Conservation (phyloP, 2,113 vertebrate species). For the Indicator indicator region DNA sequence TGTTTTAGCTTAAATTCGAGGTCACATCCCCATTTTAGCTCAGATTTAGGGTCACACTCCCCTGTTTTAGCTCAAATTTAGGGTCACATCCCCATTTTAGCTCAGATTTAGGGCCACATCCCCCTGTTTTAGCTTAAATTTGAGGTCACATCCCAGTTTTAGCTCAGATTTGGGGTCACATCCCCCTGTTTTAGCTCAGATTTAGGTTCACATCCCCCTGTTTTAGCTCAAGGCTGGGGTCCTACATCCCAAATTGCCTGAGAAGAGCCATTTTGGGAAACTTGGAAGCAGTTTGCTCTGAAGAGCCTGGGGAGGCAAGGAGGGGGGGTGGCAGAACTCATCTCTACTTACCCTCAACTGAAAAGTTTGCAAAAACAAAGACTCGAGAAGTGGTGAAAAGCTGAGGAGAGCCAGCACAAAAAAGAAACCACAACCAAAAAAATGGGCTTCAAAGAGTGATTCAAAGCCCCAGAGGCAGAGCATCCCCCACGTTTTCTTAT, state of each 20-base stretch:
- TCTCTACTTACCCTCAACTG: constrained; percentile 56
- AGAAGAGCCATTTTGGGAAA: not conserved
- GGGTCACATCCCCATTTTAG: no score
- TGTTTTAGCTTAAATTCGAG: no score
- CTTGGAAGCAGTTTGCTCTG: not conserved
- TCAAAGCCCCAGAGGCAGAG: not conserved
- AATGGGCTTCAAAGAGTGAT: not conserved
- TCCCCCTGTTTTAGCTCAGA: no score
- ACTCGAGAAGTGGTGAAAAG: constrained; percentile 22
- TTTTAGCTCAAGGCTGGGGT: not conserved
- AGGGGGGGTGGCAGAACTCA: not conserved
- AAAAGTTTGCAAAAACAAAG: constrained; percentile 45
- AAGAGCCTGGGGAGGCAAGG: not conserved
- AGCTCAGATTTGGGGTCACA: no score
- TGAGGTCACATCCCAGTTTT: no score
- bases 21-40: no score
- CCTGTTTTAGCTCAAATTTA: no score
- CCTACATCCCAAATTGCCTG: not conserved
- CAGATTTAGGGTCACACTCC: no score
- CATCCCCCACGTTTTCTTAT: not conserved
- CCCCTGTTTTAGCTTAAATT: no score
- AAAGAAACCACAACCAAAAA: not conserved
- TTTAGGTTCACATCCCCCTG: no score
- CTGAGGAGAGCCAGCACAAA: not conserved
- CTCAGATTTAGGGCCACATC: no score